Evolutionary conservation across 2,888 invertebrate species (phyloP), one percentile per base, ranked within the genome.

Genomic region (Drosophila ochracea): DNA sequence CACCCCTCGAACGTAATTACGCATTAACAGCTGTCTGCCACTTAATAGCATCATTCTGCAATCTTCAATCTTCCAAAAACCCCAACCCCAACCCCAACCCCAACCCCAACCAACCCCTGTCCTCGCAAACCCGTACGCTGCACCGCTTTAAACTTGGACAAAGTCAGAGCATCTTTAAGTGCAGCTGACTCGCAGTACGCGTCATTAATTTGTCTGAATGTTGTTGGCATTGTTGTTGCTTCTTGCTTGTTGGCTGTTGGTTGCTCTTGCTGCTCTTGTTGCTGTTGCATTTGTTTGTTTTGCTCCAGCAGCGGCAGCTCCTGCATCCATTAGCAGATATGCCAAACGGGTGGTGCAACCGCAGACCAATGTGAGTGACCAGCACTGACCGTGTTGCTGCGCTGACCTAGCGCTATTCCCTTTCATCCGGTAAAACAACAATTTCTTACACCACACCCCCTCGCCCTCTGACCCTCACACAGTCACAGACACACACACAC

Each of bases 121-220:
- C 1, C 21, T 30, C 21, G 13, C 53, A 31, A 31, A 10, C 10
- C 31, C 11, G 30, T 4, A 9, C 16, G 58, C 9, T 19, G 33
- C 19, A 16, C 16, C 6, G 50, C 54, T 66, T 83, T 85, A 73
- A 88, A 55, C 62, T 59, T 59, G 63, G 41, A 53, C 58, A 59
- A 53, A 58, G 55, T 66, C 52, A 35, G 28, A n/a, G 65, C 63
- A 60, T 75, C 85, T 89, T 84, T 63, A 84, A 84, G 82, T 73
- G 82, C 7, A 35, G 64, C 68, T 58, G 52, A 47, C 50, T 69
- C 61, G 68, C 57, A 28, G 35, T 55, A 76, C 82, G 90, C 88
- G 82, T 73, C 88, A 84, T 90, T 84, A 87, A 79, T 79, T 90
- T 71, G 71, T 63, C 80, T 62, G 71, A 90, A 90, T 84, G 88